Conservation (phyloP, 2,113 vertebrate species). For the Macheiramphus alcinus region DNA sequence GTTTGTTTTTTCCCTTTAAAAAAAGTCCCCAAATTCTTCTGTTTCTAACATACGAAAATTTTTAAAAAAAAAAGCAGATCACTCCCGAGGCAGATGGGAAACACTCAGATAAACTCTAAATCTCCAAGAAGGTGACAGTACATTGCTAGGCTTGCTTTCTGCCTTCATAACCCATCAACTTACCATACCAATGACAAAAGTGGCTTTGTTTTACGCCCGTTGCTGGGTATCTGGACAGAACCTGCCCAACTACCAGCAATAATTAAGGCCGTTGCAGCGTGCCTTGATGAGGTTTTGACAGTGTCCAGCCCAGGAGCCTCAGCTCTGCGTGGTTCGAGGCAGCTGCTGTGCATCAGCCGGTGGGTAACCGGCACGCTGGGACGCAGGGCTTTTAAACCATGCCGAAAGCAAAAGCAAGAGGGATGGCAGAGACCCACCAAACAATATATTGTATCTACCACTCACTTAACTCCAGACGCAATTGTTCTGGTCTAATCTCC, state of each 20-base stretch:
- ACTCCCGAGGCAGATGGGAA: not conserved
- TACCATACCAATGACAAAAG: not conserved
- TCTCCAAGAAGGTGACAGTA: not conserved
- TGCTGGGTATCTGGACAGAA: not conserved
- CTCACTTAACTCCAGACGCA: not conserved
- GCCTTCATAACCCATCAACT: not conserved
- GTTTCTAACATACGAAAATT: not conserved
- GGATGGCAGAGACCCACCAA: not conserved
- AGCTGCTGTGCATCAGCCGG: not conserved
- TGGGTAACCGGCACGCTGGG: not conserved
- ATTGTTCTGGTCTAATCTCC: not conserved
- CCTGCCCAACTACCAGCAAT: rapidly evolving
- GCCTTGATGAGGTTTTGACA: not conserved
- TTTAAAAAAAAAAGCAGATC: not conserved
- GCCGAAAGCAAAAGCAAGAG: not conserved
- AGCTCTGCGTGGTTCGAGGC: rapidly evolving
- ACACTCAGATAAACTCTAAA: not conserved
- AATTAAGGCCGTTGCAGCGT: rapidly evolving
- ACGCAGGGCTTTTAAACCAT: not conserved
- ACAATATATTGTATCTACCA: too few species aligned
- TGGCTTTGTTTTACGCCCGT: not conserved
- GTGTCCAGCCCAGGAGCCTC: not conserved
- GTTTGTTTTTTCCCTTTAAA: not conserved
- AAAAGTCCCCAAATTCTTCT: not conserved
- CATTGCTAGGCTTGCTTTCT: not conserved